These are phyloP conservation scores for Andrena chrysosceles DNA, from an alignment of 2,888 invertebrate species.

Conservation along the genomic window DNA sequence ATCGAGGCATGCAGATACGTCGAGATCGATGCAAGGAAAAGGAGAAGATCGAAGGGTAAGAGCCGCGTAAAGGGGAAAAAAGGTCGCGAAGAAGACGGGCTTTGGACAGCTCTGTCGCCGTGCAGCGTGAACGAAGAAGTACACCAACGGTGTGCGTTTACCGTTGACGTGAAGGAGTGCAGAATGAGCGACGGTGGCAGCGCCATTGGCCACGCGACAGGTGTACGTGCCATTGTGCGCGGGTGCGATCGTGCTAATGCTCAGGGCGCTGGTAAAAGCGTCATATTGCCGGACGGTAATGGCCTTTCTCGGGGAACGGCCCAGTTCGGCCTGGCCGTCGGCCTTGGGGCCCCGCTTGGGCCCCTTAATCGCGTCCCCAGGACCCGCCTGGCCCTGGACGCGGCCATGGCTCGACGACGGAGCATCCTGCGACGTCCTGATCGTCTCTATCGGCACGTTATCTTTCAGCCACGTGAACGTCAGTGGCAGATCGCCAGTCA, in stretches of 20 bases:
- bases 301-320: constrained; percentile 77
- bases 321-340: constrained; percentile 64
- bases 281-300: constrained; percentile 87
- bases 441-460: constrained; percentile 85
- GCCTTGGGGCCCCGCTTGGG: constrained; percentile 69
- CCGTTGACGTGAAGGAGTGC: constrained; percentile 88
- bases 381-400: constrained; percentile 62
- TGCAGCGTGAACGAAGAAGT: constrained; percentile 49
- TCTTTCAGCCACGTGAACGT: constrained; percentile 89
- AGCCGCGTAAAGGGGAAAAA: neutral
- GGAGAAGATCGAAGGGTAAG: neutral
- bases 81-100: neutral
- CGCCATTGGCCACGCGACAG: constrained; percentile 87
- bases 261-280: constrained; percentile 87
- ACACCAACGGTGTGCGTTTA: constrained; percentile 84
- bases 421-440: constrained; percentile 75
- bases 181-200: constrained; percentile 87
- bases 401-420: constrained; percentile 73
- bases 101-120: constrained; percentile 46
- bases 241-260: constrained; percentile 87
- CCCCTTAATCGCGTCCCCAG: constrained; percentile 67
- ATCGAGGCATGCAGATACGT: constrained; percentile 49
- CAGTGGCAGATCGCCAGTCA: constrained; percentile 88
- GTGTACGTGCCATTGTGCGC: constrained; percentile 87
- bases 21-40: constrained; percentile 4